A percentile compares a stretch with the other conserved stretches of the same genome.
phyloP scores from a whole-genome alignment of 2,888 invertebrate genomes.

The Dexiosoma caninum region DNA sequence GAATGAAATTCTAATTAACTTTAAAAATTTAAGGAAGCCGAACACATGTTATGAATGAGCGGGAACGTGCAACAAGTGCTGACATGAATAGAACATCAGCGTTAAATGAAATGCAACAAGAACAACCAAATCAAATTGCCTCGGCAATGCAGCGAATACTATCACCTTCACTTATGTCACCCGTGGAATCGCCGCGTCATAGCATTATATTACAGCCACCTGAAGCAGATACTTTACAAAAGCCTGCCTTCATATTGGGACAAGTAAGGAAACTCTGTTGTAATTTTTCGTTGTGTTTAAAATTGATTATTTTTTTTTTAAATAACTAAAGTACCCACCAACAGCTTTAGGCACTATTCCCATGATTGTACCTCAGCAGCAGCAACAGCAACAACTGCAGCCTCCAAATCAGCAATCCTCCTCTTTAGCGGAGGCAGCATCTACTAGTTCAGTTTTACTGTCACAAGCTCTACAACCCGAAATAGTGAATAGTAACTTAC shows the following conservation, averaged over 20 bases:
- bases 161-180: slow-evolving; percentile 62
- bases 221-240: slow-evolving; percentile 70
- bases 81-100: slow-evolving; percentile 62
- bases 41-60: slow-evolving; percentile 70
- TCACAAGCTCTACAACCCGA: slow-evolving; percentile 39
- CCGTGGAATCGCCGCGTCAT: slow-evolving; percentile 71
- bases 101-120: slow-evolving; percentile 53
- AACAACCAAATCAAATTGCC: background rate
- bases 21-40: slow-evolving; percentile 70
- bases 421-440: background rate
- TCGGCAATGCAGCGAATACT: slow-evolving; percentile 11
- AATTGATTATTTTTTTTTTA: slow-evolving; percentile 4
- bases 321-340: slow-evolving; percentile 62
- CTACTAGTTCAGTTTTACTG: slow-evolving; percentile 25
- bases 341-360: slow-evolving; percentile 65
- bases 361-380: slow-evolving; percentile 70
- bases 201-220: slow-evolving; percentile 81
- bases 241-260: slow-evolving; percentile 71
- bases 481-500: slow-evolving; percentile 21
- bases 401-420: background rate
- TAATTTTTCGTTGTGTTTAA: background rate
- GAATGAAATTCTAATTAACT: background rate
- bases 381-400: slow-evolving; percentile 8
- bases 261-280: slow-evolving; percentile 68
- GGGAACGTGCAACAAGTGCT: slow-evolving; percentile 49